phyloP scores from a whole-genome alignment of 92 coral and sea anemone genomes.

The Siderastrea siderea region DNA sequence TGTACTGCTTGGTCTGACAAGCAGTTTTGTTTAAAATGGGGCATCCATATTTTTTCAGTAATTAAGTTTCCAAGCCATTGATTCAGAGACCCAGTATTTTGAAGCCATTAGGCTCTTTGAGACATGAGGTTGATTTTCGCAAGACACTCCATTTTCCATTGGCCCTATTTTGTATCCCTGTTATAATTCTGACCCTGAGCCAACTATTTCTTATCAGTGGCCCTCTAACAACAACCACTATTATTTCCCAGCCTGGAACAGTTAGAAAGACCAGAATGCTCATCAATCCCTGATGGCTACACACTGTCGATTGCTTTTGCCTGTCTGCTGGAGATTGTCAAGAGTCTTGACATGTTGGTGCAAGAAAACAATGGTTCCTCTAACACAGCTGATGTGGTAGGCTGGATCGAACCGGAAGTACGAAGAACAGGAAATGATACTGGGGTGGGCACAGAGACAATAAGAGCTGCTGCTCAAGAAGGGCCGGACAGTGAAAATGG shows the following conservation, averaged over 20 bases:
- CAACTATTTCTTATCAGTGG: too few species aligned
- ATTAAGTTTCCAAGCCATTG: too few species aligned
- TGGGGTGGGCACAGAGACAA: constrained; percentile 92
- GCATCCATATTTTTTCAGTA: too few species aligned
- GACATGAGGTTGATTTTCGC: too few species aligned
- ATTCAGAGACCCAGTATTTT: too few species aligned
- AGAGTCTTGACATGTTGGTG: constrained; percentile 88
- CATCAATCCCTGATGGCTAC: constrained; percentile 94
- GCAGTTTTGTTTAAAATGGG: too few species aligned
- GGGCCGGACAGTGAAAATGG: constrained; percentile 75
- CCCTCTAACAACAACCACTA: too few species aligned
- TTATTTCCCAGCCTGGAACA: constrained; percentile 82
- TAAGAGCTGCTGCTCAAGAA: constrained; percentile 78
- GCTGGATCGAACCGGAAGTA: constrained; percentile 96
- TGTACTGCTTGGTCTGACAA: too few species aligned
- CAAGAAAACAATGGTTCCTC: constrained; percentile 52
- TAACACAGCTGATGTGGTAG: constrained; percentile 67
- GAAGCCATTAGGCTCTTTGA: too few species aligned
- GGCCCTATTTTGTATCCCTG: too few species aligned
- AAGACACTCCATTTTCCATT: too few species aligned
- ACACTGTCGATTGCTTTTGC: constrained; percentile 96
- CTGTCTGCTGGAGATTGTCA: constrained; percentile 91
- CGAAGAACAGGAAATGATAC: constrained; percentile 74
- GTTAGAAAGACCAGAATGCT: constrained; percentile 88
- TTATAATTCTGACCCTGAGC: too few species aligned